Evolutionary conservation across 2,113 vertebrate species (phyloP).

Genomic region (Brachirus orientalis): DNA sequence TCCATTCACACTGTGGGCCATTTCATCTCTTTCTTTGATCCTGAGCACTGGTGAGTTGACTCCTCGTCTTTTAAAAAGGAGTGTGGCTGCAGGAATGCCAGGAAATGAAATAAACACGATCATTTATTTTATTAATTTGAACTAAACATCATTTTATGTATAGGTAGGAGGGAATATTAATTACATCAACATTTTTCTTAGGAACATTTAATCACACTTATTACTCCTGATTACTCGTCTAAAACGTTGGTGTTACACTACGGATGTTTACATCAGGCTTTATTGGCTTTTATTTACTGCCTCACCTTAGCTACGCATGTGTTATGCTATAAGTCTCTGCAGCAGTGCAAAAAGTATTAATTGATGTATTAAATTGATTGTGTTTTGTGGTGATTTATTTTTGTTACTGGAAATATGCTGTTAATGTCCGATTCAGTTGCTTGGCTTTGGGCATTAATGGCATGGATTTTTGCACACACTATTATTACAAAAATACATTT

Average conservation of each 20-base stretch:
- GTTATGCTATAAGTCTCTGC: no score
- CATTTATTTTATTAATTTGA: slow-evolving; percentile 14
- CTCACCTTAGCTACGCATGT: no score
- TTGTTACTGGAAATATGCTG: no score
- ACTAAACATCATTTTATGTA: slow-evolving; percentile 14
- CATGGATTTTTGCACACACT: no score
- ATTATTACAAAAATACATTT: no score
- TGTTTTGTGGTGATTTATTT: no score
- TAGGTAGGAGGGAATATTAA: slow-evolving; percentile 22
- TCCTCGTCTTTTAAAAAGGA: neutral
- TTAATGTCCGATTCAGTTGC: no score
- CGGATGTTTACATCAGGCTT: slow-evolving; percentile 13
- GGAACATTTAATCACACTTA: slow-evolving; percentile 9
- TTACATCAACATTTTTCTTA: slow-evolving; percentile 14
- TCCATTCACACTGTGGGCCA: slow-evolving; percentile 38
- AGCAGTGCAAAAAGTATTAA: no score
- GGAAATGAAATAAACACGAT: neutral
- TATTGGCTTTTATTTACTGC: no score
- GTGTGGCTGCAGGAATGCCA: slow-evolving; percentile 12
- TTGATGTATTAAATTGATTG: no score
- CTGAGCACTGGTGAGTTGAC: slow-evolving; percentile 13
- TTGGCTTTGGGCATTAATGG: no score
- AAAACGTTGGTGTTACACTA: slow-evolving; percentile 3
- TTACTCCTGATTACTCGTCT: no score
- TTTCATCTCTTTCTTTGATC: slow-evolving; percentile 42